Evolutionary conservation across 1,140 invertebrate genomes (phyloP).

Genomic region (Eriosoma lanigerum): DNA sequence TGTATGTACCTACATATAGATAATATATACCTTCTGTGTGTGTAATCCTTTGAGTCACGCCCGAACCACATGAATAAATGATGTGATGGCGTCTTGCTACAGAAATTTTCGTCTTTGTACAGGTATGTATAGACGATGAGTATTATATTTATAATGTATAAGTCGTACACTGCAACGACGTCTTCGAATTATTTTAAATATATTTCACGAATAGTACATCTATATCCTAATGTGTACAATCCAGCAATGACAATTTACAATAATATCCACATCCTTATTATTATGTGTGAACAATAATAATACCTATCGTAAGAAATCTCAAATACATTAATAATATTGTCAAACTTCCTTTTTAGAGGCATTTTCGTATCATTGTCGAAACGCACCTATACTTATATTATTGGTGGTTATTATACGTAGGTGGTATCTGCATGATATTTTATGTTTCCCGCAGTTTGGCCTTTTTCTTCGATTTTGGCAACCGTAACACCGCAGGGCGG

Average conservation of each 20-base stretch:
- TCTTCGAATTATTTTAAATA: constrained; percentile 1
- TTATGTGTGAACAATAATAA: neutral
- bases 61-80: neutral
- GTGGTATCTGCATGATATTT: neutral
- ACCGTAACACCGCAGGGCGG: neutral
- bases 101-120: neutral
- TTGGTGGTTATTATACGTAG: neutral
- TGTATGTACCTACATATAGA: neutral
- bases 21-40: neutral
- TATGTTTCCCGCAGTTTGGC: constrained; percentile 8
- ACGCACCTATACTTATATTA: neutral
- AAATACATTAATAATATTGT: constrained; percentile 28
- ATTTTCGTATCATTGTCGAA: neutral
- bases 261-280: neutral
- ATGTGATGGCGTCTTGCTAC: neutral
- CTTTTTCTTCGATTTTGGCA: neutral
- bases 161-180: neutral
- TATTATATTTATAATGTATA: too few relatives aligned
- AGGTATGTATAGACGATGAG: neutral
- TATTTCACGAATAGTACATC: neutral
- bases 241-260: neutral
- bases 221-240: neutral
- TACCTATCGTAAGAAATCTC: neutral
- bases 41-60: neutral
- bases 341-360: neutral